Conservation (phyloP, 64 coral and sea anemone species). For the Acropora tenuis region DNA sequence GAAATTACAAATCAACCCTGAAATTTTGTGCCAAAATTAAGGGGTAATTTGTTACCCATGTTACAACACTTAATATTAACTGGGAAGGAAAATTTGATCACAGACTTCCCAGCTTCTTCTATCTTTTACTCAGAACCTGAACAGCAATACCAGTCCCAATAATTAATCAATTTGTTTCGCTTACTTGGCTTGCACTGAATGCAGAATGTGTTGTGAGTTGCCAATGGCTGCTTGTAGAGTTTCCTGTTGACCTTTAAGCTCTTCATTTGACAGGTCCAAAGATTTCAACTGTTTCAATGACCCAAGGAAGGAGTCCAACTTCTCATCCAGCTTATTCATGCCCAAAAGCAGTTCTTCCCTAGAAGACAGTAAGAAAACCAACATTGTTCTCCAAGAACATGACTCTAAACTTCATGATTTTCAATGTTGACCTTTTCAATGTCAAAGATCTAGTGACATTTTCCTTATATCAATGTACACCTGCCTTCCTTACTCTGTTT, state of each 20-base stretch:
- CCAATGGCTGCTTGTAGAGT: conserved; percentile 82
- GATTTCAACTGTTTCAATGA: conserved; percentile 74
- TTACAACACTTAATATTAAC: too few relatives aligned
- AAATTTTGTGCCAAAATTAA: too few relatives aligned
- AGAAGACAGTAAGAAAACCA: neutral
- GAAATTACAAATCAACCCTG: too few relatives aligned
- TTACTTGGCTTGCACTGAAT: conserved; percentile 97
- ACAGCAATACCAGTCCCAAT: neutral
- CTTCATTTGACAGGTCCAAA: conserved; percentile 71
- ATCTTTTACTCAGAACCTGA: too few relatives aligned
- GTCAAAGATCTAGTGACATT: too few relatives aligned
- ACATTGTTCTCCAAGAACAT: neutral
- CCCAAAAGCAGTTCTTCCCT: conserved; percentile 85
- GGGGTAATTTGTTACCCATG: too few relatives aligned
- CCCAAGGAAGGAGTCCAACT: conserved; percentile 63
- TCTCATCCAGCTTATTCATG: conserved; percentile 76
- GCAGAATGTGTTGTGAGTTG: conserved; percentile 79
- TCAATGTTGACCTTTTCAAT: too few relatives aligned
- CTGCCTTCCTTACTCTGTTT: too few relatives aligned
- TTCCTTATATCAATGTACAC: too few relatives aligned
- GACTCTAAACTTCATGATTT: too few relatives aligned
- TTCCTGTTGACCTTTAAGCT: conserved; percentile 87
- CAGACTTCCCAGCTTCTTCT: too few relatives aligned
- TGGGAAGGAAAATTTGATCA: too few relatives aligned
- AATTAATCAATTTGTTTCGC: neutral